Conservation (phyloP, 2,888 invertebrate species). For the Catocala nupta region DNA sequence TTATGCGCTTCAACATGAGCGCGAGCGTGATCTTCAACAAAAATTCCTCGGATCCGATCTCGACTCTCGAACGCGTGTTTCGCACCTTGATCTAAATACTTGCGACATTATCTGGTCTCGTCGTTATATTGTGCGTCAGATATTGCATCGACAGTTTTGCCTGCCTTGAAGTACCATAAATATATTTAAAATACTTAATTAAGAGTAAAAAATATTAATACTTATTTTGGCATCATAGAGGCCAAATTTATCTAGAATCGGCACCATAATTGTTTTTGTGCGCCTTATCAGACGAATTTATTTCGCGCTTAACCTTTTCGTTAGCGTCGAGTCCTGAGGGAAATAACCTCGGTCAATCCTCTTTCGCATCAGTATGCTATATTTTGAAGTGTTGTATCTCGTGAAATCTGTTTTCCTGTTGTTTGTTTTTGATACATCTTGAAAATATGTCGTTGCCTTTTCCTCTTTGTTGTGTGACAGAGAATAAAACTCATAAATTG, state of each 20-base stretch:
- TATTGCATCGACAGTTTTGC: conserved; percentile 64
- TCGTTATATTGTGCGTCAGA: conserved; percentile 71
- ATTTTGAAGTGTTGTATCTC: conserved; percentile 56
- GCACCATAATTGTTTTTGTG: conserved; percentile 21
- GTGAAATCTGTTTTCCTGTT: conserved; percentile 37
- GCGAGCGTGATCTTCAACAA: conserved; percentile 79
- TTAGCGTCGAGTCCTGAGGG: conserved; percentile 58
- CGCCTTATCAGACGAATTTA: conserved; percentile 41
- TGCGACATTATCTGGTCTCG: conserved; percentile 83
- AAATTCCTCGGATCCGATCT: conserved; percentile 82
- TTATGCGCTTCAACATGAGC: conserved; percentile 70
- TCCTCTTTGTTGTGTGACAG: conserved; percentile 3
- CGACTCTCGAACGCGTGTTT: conserved; percentile 83
- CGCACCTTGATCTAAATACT: conserved; percentile 87
- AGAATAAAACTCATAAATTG: conserved; percentile 6
- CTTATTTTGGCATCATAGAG: too few relatives aligned
- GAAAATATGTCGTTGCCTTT: conserved; percentile 20
- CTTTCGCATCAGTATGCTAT: conserved; percentile 58
- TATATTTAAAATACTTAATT: conserved; percentile 38
- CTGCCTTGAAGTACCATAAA: conserved; percentile 50
- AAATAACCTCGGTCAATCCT: conserved; percentile 71
- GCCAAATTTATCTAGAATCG: conserved; percentile 7
- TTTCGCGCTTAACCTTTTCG: conserved; percentile 53
- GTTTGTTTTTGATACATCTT: conserved; percentile 28
- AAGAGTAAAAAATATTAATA: conserved; percentile 12